Evolutionary conservation across 2,888 invertebrate genomes (phyloP).

Genomic region (Agrenia bidenticulata): DNA sequence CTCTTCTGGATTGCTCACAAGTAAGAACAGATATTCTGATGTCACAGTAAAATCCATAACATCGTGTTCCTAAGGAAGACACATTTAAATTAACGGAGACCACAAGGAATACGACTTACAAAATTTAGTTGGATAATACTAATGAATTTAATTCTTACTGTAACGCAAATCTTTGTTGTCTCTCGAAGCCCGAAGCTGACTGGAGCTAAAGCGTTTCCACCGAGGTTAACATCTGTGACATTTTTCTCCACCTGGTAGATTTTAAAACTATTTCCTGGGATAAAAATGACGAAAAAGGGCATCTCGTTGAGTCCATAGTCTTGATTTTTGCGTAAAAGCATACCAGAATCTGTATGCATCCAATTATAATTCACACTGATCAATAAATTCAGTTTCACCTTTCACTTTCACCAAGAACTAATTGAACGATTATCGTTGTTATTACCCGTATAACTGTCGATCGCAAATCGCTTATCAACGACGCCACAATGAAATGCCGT

Average conservation of each 20-base stretch:
- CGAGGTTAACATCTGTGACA: not conserved
- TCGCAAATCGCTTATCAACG: conserved; percentile 41
- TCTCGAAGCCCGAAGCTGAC: conserved; percentile 32
- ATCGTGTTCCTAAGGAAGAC: conserved; percentile 38
- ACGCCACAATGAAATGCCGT: conserved; percentile 34
- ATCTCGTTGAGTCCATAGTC: conserved; percentile 29
- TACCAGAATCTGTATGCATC: conserved; percentile 42
- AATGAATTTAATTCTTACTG: conserved; percentile 19
- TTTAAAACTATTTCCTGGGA: conserved; percentile 49
- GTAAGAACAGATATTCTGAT: conserved; percentile 43
- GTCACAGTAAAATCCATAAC: conserved; percentile 48
- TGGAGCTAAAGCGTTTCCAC: not conserved
- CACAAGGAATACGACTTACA: too few species aligned
- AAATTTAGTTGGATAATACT: not conserved
- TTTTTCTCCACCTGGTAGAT: conserved; percentile 35
- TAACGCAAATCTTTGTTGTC: conserved; percentile 34
- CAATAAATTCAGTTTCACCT: not conserved
- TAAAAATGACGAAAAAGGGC: conserved; percentile 47
- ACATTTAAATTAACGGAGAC: not conserved
- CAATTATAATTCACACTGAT: not conserved
- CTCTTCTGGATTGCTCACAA: conserved; percentile 51
- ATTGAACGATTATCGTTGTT: not conserved
- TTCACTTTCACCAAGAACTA: not conserved
- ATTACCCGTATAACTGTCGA: conserved; percentile 20
- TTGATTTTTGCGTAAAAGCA: conserved; percentile 40